Evolutionary conservation across 2,888 invertebrate species (phyloP), one percentile per base, ranked within the genome.

Genomic region (Drosophila algonquin): DNA sequence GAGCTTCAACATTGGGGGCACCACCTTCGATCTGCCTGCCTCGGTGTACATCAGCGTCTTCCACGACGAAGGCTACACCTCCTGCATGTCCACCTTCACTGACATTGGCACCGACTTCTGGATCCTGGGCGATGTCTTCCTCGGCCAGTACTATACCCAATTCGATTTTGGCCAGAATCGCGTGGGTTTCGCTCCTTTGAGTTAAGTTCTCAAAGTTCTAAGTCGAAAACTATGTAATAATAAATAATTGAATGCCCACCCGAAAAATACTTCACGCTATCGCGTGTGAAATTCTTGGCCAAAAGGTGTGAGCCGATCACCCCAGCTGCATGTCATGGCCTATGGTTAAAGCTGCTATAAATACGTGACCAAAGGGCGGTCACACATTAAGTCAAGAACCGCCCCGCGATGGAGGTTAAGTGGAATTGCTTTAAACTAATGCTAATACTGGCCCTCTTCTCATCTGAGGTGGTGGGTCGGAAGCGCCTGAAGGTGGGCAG

Each of bases 41-140:
- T 93, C 93, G 62, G 98, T 98, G 92, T 99, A 99, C 92, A 94
- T 98, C 80, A 70, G 48, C 56, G 57, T 12, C 27, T 70, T 71
- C 44, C 21, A 24, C 7, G 76, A 80, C 1, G 47, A 95, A 91
- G 94, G 96, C 87, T 93, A 96, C 40, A 55, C 52, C 35, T 68
- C 21, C 64, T 99, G 99, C 90, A 93, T 99, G 86, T 97, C 97
- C 84, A 98, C 98, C 64, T 98, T 99, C 93, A 97, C 57, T 94
- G 98, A 63, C 3, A 90, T 98, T 98, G 93, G 95, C 97, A 81
- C 78, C 4, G 74, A 79, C 14, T 94, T 98, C 85, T 99, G 99
- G 99, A 99, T 99, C 92, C 94, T 99, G 74, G 98, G 98, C 70
- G 98, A 99, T 93, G 97, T 98, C 77, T 99, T 99, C 93, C 97